Evolutionary conservation across 2,113 vertebrate species (phyloP).

Genomic region (Calypte anna): DNA sequence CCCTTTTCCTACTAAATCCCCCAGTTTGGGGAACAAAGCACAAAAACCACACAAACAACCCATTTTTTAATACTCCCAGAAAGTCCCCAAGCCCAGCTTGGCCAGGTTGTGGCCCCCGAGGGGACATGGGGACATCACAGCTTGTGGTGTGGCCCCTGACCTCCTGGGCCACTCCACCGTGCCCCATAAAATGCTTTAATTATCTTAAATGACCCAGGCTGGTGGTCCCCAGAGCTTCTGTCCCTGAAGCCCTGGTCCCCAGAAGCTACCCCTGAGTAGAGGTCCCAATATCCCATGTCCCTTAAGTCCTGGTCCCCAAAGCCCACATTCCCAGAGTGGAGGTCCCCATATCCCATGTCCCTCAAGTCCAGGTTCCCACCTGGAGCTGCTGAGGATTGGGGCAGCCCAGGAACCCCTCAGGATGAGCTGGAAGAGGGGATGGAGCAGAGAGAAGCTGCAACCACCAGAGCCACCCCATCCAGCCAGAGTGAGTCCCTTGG

Average conservation of each 20-base stretch:
- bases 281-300: rapidly evolving
- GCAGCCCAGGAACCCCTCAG: background rate
- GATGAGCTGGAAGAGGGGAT: rapidly evolving
- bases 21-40: background rate
- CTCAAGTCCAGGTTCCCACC: background rate
- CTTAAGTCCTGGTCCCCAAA: background rate
- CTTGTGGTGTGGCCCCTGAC: background rate
- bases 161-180: background rate
- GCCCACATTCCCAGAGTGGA: background rate
- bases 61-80: background rate
- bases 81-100: background rate
- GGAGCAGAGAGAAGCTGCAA: background rate
- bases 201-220: background rate
- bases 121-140: rapidly evolving
- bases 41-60: background rate
- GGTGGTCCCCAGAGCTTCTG: background rate
- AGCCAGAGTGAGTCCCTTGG: rapidly evolving
- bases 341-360: background rate
- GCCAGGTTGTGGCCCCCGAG: background rate
- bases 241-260: background rate
- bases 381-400: background rate
- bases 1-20: background rate
- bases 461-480: background rate
- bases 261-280: rapidly evolving
- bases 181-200: background rate